phyloP scores from a whole-genome alignment of 2,797 vertebrate genomes.

The Anniella stebbinsi region DNA sequence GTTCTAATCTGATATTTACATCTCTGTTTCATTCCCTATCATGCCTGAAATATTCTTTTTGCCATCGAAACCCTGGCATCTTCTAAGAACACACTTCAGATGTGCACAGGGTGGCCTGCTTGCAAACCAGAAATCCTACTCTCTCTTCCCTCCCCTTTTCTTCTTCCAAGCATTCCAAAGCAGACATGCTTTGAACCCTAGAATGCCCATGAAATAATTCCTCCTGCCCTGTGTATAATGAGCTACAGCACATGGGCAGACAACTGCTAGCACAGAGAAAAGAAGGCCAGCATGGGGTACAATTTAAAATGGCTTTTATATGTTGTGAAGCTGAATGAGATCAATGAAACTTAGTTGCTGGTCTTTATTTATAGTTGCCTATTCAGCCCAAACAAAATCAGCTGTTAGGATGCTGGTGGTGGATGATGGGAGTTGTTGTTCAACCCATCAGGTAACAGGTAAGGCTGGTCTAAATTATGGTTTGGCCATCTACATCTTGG shows the following conservation, averaged over 20 bases:
- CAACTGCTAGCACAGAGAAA: not conserved
- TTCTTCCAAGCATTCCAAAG: not conserved
- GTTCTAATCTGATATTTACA: not conserved
- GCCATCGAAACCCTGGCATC: not conserved
- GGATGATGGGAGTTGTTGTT: no score
- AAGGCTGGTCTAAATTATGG: no score
- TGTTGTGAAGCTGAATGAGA: not conserved
- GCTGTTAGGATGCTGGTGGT: no score
- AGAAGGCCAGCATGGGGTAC: not conserved
- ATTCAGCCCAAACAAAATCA: not conserved
- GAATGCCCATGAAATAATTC: not conserved
- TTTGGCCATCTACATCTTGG: not conserved
- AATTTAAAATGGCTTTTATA: not conserved
- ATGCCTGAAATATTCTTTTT: conserved; percentile 12
- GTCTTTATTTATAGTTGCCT: not conserved
- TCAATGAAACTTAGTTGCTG: not conserved
- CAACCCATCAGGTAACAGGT: no score
- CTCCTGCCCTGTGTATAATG: not conserved
- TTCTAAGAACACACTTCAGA: not conserved
- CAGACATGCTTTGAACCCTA: not conserved
- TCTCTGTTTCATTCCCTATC: not conserved
- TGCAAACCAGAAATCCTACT: not conserved
- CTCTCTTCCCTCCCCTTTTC: no score
- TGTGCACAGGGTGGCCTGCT: not conserved
- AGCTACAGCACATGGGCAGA: not conserved